These are phyloP conservation scores for Pipistrellus nathusii DNA, from an alignment of 2,797 vertebrate species.

Conservation along the genomic window DNA sequence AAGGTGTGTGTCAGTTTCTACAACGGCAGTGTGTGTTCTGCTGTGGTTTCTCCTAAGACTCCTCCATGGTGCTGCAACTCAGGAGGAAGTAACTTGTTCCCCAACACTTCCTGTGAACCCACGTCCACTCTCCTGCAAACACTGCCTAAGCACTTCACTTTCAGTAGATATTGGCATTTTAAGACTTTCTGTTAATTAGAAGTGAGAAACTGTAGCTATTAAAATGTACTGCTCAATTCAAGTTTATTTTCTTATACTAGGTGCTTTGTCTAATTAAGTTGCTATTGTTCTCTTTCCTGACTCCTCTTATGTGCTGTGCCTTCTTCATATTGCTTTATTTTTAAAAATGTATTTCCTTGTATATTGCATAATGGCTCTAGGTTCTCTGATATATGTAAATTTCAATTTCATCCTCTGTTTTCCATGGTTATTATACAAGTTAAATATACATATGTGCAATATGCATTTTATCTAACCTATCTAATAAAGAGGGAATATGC, in stretches of 20 bases:
- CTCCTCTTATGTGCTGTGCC: not conserved
- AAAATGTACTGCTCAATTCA: not conserved
- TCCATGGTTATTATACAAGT: not conserved
- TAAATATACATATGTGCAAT: not conserved
- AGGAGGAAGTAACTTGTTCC: not conserved
- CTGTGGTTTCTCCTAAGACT: not conserved
- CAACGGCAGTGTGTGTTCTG: not conserved
- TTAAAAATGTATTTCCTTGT: not conserved
- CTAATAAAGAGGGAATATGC: no score
- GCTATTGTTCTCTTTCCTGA: not conserved
- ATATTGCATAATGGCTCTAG: not conserved
- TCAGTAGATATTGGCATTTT: slow-evolving; percentile 28
- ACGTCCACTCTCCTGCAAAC: not conserved
- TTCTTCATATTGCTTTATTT: not conserved
- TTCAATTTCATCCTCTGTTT: slow-evolving; percentile 39
- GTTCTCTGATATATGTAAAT: not conserved
- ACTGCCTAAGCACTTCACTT: not conserved
- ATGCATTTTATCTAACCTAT: not conserved
- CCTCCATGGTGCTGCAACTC: not conserved
- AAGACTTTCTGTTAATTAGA: slow-evolving; percentile 37
- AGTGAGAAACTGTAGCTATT: not conserved
- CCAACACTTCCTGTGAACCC: not conserved
- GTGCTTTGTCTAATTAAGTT: not conserved
- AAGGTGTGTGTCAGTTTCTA: not conserved
- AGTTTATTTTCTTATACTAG: slow-evolving; percentile 1